Percentiles rank a stretch among this genome's conserved stretches.
phyloP scores from a whole-genome alignment of 2,113 vertebrate genomes.

The Muscicapa adusta region DNA sequence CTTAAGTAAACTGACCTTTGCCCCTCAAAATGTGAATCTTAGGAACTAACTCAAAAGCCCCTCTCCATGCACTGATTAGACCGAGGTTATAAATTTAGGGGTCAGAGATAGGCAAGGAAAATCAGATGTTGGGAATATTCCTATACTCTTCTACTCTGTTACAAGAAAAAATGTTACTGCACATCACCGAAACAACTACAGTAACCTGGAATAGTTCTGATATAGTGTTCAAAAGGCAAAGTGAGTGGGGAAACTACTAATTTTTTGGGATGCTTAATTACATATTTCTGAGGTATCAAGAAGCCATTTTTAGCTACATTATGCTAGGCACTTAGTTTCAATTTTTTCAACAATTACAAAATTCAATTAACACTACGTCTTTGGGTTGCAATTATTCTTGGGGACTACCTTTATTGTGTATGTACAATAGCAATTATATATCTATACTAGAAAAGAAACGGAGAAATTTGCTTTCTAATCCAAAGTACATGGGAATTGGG shows the following conservation, averaged over 20 bases:
- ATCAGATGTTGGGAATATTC: not conserved
- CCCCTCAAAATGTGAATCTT: not conserved
- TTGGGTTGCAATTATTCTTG: not conserved
- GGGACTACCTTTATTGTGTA: not conserved
- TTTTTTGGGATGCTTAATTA: not conserved
- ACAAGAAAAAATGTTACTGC: not conserved
- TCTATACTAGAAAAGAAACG: not conserved
- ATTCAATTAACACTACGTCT: not conserved
- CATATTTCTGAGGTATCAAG: not conserved
- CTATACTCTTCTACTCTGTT: not conserved
- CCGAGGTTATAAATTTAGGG: not conserved
- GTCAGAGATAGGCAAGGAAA: not conserved
- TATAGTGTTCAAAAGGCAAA: not conserved
- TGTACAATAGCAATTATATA: not conserved
- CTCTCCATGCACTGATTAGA: not conserved
- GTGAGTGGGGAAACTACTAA: not conserved
- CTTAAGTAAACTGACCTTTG: not conserved
- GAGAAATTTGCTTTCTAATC: not conserved
- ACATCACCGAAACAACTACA: not conserved
- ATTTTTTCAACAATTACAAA: not conserved
- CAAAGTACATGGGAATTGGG: not conserved
- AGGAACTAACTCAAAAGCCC: not conserved
- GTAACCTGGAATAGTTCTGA: not conserved
- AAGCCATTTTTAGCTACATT: not conserved
- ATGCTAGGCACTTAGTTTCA: not conserved